These are phyloP conservation scores for Psilopogon haemacephalus DNA, from an alignment of 2,113 vertebrate species.

Conservation along the genomic window DNA sequence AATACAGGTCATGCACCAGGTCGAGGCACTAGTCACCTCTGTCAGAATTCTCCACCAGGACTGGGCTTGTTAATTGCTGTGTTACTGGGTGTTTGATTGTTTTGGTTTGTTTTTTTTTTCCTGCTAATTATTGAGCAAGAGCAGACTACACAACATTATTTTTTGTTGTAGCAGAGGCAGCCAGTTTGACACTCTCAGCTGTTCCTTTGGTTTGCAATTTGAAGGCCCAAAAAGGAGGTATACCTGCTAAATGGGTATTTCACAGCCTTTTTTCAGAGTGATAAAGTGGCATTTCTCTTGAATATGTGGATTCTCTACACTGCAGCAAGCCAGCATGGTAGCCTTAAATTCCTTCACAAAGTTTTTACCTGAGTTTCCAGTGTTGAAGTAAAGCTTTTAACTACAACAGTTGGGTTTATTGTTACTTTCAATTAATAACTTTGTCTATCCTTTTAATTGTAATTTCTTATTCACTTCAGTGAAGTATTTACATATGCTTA, in stretches of 20 bases:
- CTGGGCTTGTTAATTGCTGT: not conserved
- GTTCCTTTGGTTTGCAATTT: not conserved
- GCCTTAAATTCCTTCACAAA: not conserved
- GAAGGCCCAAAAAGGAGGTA: not conserved
- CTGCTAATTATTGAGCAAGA: not conserved
- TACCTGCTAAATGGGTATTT: not conserved
- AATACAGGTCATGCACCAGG: not conserved
- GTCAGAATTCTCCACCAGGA: not conserved
- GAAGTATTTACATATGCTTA: conserved; percentile 30
- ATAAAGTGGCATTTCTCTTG: not conserved
- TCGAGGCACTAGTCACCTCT: not conserved
- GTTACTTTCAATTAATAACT: conserved; percentile 40
- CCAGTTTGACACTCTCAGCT: not conserved
- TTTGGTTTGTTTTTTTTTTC: no score
- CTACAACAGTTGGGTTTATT: conserved; percentile 23
- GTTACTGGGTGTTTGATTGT: not conserved
- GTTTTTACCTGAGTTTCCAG: not conserved
- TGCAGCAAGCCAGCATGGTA: not conserved
- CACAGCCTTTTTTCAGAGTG: not conserved
- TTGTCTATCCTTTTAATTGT: conserved; percentile 38
- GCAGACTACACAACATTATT: not conserved
- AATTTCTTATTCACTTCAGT: conserved; percentile 33
- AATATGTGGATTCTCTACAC: not conserved
- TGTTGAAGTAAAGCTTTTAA: conserved; percentile 25
- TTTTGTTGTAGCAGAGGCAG: not conserved